Percentiles rank a stretch among this genome's conserved stretches.
phyloP scores from a whole-genome alignment of 1,140 invertebrate genomes.

The Hycleus cichorii region DNA sequence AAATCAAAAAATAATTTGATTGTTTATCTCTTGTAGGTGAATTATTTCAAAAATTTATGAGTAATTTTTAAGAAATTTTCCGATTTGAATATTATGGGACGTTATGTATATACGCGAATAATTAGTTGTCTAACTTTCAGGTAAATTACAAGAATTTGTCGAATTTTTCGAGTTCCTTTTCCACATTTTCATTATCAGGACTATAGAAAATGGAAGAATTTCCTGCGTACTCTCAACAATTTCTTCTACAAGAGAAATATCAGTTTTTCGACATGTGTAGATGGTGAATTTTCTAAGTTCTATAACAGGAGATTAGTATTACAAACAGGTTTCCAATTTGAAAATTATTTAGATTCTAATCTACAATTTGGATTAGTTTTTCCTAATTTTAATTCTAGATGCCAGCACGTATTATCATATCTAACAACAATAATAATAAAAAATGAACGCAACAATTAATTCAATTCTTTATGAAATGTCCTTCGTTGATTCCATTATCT shows the following conservation, averaged over 20 bases:
- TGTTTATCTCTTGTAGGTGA: no score
- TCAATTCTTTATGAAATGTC: not conserved
- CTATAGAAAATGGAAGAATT: not conserved
- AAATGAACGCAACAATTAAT: no score
- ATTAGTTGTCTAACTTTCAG: no score
- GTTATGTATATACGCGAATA: no score
- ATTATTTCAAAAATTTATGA: no score
- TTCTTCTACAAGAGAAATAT: conserved; percentile 2
- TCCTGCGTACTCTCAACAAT: not conserved
- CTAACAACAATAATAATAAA: no score
- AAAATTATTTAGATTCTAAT: not conserved
- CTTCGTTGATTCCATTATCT: conserved; percentile 1
- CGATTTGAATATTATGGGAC: no score
- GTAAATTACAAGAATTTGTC: no score
- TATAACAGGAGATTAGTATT: not conserved
- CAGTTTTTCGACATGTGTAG: not conserved
- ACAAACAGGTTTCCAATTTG: conserved; percentile 1
- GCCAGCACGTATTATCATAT: conserved; percentile 5
- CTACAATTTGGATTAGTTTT: no score
- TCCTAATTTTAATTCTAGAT: not conserved
- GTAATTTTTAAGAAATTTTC: no score
- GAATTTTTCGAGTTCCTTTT: no score
- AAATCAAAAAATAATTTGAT: no score
- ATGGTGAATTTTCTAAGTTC: not conserved
- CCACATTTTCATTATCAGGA: conserved; percentile 11